Conservation (phyloP, 2,888 invertebrate species). For the Furcula furcula region DNA sequence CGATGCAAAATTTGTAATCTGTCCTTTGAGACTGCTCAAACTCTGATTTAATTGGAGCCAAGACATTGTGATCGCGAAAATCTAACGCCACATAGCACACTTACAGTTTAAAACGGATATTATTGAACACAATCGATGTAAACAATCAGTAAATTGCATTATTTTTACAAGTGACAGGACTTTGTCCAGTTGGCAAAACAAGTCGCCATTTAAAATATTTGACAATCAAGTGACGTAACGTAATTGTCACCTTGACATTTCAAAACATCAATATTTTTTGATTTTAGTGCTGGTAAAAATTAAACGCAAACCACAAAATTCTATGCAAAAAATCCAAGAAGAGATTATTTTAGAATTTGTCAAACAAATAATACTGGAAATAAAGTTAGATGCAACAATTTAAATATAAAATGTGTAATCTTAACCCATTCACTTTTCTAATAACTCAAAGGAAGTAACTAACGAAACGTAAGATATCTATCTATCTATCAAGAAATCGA, state of each 20-base stretch:
- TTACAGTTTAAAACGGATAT: conserved; percentile 38
- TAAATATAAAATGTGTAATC: no score
- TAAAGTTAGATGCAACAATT: no score
- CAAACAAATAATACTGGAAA: no score
- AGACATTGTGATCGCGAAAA: conserved; percentile 75
- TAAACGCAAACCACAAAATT: no score
- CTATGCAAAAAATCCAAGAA: no score
- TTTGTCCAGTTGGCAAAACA: conserved; percentile 81
- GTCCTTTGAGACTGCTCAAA: conserved; percentile 89
- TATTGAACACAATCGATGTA: conserved; percentile 46
- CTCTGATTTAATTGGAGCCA: conserved; percentile 86
- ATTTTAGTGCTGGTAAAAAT: no score
- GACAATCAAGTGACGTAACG: conserved; percentile 28
- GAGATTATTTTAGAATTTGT: no score
- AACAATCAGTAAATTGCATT: conserved; percentile 73
- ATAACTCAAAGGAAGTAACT: no score
- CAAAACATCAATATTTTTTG: no score
- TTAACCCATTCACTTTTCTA: no score
- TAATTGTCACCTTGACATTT: not conserved
- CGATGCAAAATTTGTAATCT: conserved; percentile 93
- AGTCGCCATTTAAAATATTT: conserved; percentile 40
- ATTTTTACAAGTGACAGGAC: conserved; percentile 70
- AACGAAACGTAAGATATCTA: conserved; percentile 21
- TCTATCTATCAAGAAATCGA: conserved; percentile 38
- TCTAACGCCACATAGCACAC: conserved; percentile 57